A percentile compares a stretch with the other conserved stretches of the same genome.
These are phyloP conservation scores for Ectemnius cavifrons DNA, from an alignment of 2,888 invertebrate genomes.

Conservation along the genomic window DNA sequence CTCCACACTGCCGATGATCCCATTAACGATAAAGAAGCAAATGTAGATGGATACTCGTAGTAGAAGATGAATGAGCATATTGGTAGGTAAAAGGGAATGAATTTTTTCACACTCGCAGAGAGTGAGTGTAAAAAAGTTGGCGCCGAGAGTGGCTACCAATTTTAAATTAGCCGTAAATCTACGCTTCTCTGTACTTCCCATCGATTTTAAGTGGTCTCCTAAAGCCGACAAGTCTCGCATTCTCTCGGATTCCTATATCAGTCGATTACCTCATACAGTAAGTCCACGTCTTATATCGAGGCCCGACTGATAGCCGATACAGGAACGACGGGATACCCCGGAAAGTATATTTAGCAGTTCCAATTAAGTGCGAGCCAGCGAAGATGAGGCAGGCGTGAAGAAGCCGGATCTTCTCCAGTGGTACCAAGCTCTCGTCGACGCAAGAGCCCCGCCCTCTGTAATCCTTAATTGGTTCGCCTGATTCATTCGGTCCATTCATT, in stretches of 20 bases:
- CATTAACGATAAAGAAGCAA: constrained; percentile 50
- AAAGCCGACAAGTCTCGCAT: background rate
- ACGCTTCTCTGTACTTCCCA: background rate
- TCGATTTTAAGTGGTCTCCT: background rate
- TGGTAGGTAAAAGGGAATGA: constrained; percentile 42
- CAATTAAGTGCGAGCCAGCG: constrained; percentile 55
- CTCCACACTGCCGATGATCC: constrained; percentile 38
- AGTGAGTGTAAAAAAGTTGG: constrained; percentile 13
- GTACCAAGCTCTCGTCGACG: constrained; percentile 32
- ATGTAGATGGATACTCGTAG: constrained; percentile 34
- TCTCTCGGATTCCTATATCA: constrained; percentile 9
- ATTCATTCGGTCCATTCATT: constrained; percentile 75
- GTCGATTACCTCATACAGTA: background rate
- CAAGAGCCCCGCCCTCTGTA: constrained; percentile 60
- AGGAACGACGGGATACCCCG: constrained; percentile 20
- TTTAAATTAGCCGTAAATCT: constrained; percentile 46
- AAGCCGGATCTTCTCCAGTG: constrained; percentile 37
- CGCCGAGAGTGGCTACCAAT: constrained; percentile 17
- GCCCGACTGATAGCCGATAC: constrained; percentile 8
- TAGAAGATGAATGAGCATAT: constrained; percentile 52
- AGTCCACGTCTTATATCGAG: background rate
- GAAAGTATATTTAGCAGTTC: constrained; percentile 53
- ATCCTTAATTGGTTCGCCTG: constrained; percentile 76
- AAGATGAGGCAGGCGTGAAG: constrained; percentile 61
- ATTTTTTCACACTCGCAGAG: constrained; percentile 10